Evolutionary conservation across 2,113 vertebrate genomes (phyloP).

Genomic region (Gopherus flavomarginatus): DNA sequence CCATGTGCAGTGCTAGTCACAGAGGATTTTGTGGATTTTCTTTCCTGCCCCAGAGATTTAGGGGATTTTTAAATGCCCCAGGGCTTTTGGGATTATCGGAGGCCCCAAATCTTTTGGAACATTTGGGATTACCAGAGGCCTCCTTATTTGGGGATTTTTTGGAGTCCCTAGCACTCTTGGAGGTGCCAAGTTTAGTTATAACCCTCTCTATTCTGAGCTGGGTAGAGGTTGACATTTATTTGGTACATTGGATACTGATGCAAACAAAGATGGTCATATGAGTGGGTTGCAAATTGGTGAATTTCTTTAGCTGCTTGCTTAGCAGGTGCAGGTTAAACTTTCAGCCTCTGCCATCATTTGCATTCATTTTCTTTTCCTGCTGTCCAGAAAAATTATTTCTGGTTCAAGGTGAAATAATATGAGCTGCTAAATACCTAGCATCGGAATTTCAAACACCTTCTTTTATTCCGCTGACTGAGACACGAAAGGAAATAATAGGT

Average conservation of each 20-base stretch:
- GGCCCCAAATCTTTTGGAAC: not conserved
- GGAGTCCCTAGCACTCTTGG: not conserved
- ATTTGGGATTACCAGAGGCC: not conserved
- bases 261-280: not conserved
- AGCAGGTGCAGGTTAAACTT: not conserved
- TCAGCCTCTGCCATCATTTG: not conserved
- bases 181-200: not conserved
- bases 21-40: not conserved
- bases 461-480: constrained; percentile 44
- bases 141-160: not conserved
- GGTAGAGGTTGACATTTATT: not conserved
- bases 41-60: not conserved
- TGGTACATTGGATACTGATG: not conserved
- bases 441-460: constrained; percentile 23
- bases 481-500: constrained; percentile 1
- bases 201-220: not conserved
- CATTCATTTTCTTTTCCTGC: not conserved
- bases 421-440: not conserved
- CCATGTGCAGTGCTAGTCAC: not conserved
- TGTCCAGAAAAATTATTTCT: constrained; percentile 27
- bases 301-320: not conserved
- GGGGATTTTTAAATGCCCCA: not conserved
- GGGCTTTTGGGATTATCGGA: not conserved
- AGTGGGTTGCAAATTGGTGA: not conserved
- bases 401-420: not conserved